Evolutionary conservation across 2,888 invertebrate genomes (phyloP).

Genomic region (Buathra laborator): DNA sequence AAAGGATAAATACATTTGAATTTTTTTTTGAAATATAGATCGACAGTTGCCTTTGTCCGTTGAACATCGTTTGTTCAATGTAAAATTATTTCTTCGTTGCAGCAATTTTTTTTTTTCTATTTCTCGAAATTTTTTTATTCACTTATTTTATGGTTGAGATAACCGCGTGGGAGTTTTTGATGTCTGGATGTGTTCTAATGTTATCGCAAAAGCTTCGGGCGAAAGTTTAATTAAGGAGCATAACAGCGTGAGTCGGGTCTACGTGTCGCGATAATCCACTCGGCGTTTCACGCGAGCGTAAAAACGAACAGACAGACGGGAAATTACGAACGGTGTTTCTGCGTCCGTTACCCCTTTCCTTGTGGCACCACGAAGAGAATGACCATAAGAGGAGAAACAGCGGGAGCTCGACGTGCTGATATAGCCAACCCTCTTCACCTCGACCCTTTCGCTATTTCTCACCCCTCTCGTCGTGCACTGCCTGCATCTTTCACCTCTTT

Average conservation of each 20-base stretch:
- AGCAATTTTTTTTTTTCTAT: neutral
- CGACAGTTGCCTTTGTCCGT: too few relatives aligned
- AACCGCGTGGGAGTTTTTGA: neutral
- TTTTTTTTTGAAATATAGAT: neutral
- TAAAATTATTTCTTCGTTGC: neutral
- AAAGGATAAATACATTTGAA: neutral
- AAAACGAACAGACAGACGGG: constrained; percentile 67
- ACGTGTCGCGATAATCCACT: constrained; percentile 67
- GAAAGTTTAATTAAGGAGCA: constrained; percentile 63
- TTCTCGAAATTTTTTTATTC: neutral
- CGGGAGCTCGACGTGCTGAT: constrained; percentile 51
- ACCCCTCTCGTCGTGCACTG: constrained; percentile 32
- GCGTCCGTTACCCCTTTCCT: constrained; percentile 62
- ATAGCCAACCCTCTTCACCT: constrained; percentile 32
- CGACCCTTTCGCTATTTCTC: constrained; percentile 42
- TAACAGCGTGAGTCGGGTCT: constrained; percentile 53
- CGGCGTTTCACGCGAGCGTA: constrained; percentile 60
- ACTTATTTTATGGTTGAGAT: neutral
- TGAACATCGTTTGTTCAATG: too few relatives aligned
- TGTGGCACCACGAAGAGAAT: constrained; percentile 34
- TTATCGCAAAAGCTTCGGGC: constrained; percentile 21
- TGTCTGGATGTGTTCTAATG: constrained; percentile 23
- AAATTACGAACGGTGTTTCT: constrained; percentile 60
- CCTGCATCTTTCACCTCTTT: constrained; percentile 39
- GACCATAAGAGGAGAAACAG: constrained; percentile 55